Base-by-base conservation (phyloP, 1,140 invertebrate species). In the Drosophila varians region DNA sequence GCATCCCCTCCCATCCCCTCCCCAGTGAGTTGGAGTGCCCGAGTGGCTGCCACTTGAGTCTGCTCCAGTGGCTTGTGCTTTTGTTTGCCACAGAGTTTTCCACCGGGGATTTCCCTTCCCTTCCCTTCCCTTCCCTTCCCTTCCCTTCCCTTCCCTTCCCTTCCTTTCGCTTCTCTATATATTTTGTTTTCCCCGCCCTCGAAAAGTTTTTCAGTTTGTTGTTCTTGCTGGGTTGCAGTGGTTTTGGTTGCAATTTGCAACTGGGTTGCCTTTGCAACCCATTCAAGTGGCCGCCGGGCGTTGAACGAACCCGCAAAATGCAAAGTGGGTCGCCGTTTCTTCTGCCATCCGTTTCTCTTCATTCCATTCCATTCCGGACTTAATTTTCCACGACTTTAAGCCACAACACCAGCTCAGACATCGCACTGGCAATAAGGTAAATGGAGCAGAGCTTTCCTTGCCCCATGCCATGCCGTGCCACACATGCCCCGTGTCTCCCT, bases 1-100 rank as follows among this genome's bases (percentile, higher is more conserved):
- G n/a, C n/a, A n/a, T n/a, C n/a, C n/a, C n/a, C n/a, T n/a, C n/a
- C n/a, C n/a, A n/a, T n/a, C n/a, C n/a, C n/a, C n/a, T n/a, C 60
- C 38, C 18, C 66, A 57, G 53, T 58, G 40, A 58, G 47, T 60
- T 64, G 60, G 57, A 73, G 78, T 66, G 46, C 65, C 49, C 61
- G 76, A 87, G 76, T 87, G 82, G 66, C 65, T 62, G 48, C 45
- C 65, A 86, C 79, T 84, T 80, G 80, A 87, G 64, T 69, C 55
- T 65, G 46, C 66, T 73, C 71, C 69, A 79, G 73, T 68, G 49
- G 74, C 49, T 74, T 82, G 73, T 70, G 58, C 82, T 87, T 86
- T 88, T 86, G 77, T 86, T 71, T 61, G 54, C 34, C 58, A 40
- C 56, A 56, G 47, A 82, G 77, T 64, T 77, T 49, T 52, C 38